Evolutionary conservation across 2,113 vertebrate genomes (phyloP), one percentile per base, ranked within the genome.

Genomic region (Bujurquina vittata): DNA sequence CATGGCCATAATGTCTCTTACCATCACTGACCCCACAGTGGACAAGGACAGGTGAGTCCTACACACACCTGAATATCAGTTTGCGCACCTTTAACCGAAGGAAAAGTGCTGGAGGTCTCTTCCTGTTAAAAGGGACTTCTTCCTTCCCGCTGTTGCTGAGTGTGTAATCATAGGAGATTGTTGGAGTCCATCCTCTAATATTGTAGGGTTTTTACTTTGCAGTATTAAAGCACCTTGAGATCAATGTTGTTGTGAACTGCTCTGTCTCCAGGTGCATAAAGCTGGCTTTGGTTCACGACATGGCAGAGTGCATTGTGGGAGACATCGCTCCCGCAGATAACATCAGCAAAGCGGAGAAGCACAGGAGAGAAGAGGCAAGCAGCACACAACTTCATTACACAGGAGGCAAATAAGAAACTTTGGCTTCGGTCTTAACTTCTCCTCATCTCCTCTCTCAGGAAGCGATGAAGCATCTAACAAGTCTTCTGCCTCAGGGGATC

Each of bases 291-390:
- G 97, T 99, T 88, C 99, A 99, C 3, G 99, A 99, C 92, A 97
- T 99, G 97, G 98, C 99, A 86, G 99, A 99, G 84, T 97, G 97
- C 93, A 99, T 99, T 87, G 99, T 99, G 88, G 99, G 99, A 93
- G 99, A 99, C 89, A 99, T 99, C 77, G 96, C 99, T 61, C 99
- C 99, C n/a, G 94, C 96, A 69, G 99, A 99, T 94, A 99, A 99
- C 67, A 22, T 99, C 85, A 97, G 97, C 83, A 99, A 99, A 94
- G 95, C 95, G 81, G 99, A 99, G 91, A 99, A 99, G 80, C 97
- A 98, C 94, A 95, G 95, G 62, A 92, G 96, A 92, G 99, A 99
- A 92, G 92, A 99, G 96, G 98, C 95, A 58, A 88, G 95, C 94
- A 86, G 63, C 3, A 22, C 7, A 1, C 10, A 22, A 31, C 37